Evolutionary conservation across 2,888 invertebrate species (phyloP).

Genomic region (Stegana nigrithorax): DNA sequence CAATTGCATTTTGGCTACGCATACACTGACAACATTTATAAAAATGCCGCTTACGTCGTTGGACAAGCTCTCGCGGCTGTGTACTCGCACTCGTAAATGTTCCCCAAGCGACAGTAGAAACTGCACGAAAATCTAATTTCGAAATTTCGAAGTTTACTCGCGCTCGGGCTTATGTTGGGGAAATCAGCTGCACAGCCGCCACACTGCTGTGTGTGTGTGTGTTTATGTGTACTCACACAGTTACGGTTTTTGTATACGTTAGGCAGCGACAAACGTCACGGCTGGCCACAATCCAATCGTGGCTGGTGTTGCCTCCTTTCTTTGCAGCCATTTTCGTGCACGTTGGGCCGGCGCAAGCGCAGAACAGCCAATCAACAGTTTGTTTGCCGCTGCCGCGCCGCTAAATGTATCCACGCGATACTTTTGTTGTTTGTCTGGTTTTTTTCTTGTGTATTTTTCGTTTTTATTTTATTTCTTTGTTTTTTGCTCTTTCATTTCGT

Average conservation of each 20-base stretch:
- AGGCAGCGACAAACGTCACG: constrained; percentile 7
- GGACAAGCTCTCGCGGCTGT: not conserved
- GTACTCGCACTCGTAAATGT: not conserved
- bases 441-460: not conserved
- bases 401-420: not conserved
- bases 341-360: constrained; percentile 67
- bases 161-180: constrained; percentile 15
- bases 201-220: too few species aligned
- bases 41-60: constrained; percentile 14
- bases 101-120: constrained; percentile 3
- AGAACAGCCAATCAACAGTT: constrained; percentile 67
- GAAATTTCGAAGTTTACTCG: constrained; percentile 44
- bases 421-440: constrained; percentile 15
- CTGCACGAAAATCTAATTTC: constrained; percentile 41
- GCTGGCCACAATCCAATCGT: constrained; percentile 50
- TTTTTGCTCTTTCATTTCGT: too few species aligned
- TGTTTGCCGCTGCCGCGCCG: constrained; percentile 41
- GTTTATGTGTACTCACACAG: constrained; percentile 40
- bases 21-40: constrained; percentile 11
- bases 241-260: not conserved
- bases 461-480: not conserved
- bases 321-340: constrained; percentile 67
- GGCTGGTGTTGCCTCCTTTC: constrained; percentile 63
- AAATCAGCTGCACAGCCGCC: constrained; percentile 37
- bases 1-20: constrained; percentile 4